Evolutionary conservation across 2,113 vertebrate species (phyloP).

Genomic region (Chaetodon trifascialis): DNA sequence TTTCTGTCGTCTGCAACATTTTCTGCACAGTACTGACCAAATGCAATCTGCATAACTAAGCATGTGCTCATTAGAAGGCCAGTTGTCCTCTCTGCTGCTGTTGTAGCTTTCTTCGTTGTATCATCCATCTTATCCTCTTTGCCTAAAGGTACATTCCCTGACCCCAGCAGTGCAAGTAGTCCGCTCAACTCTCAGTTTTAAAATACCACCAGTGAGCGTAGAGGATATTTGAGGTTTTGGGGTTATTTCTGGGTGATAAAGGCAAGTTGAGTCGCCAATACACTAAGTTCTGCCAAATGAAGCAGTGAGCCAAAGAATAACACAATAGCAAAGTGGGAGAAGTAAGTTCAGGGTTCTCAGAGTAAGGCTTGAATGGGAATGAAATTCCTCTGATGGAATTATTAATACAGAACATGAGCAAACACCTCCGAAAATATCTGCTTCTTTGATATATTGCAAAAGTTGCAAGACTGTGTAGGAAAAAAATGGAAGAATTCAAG

Average conservation of each 20-base stretch:
- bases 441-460: neutral
- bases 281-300: neutral
- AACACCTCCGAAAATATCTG: neutral
- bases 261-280: too few relatives aligned
- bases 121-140: neutral
- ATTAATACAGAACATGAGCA: neutral
- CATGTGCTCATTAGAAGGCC: neutral
- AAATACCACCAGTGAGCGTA: neutral
- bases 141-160: neutral
- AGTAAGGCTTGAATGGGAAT: neutral
- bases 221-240: neutral
- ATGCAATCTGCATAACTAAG: neutral
- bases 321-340: neutral
- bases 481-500: neutral
- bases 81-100: neutral
- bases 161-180: neutral
- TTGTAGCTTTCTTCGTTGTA: neutral
- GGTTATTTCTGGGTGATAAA: neutral
- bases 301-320: neutral
- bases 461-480: neutral
- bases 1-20: neutral
- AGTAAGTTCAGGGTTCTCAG: neutral
- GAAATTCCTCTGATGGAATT: neutral
- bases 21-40: neutral
- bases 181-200: neutral